Percentiles rank a stretch among this genome's conserved stretches.
Evolutionary conservation across 2,113 vertebrate species (phyloP).

Genomic region (Melospiza georgiana): DNA sequence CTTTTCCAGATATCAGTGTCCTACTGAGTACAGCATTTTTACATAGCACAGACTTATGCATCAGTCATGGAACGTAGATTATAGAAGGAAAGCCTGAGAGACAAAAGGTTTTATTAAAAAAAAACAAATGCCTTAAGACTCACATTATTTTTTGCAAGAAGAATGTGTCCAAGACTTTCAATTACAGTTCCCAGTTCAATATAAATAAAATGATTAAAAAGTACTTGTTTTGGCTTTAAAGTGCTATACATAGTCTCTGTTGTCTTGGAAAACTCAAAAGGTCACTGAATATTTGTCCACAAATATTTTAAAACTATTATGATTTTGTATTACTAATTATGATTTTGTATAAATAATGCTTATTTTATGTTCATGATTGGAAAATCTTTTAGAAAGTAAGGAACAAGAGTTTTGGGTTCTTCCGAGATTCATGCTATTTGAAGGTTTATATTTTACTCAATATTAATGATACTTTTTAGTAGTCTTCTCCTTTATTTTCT

Average conservation of each 20-base stretch:
- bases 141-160: background rate
- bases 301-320: background rate
- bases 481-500: background rate
- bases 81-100: background rate
- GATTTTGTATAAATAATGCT: background rate
- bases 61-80: background rate
- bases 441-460: background rate
- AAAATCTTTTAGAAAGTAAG: background rate
- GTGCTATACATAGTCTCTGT: background rate
- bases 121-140: background rate
- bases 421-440: background rate
- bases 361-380: background rate
- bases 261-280: background rate
- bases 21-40: background rate
- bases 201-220: background rate
- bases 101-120: background rate
- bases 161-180: background rate
- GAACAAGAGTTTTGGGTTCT: background rate
- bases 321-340: background rate
- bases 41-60: background rate
- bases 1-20: background rate
- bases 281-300: background rate
- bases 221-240: background rate
- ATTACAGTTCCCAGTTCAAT: background rate
- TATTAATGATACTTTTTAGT: background rate